Percentiles rank a stretch among this genome's conserved stretches.
Evolutionary conservation across 1,140 invertebrate genomes (phyloP).

Genomic region (Drosophila pachea): DNA sequence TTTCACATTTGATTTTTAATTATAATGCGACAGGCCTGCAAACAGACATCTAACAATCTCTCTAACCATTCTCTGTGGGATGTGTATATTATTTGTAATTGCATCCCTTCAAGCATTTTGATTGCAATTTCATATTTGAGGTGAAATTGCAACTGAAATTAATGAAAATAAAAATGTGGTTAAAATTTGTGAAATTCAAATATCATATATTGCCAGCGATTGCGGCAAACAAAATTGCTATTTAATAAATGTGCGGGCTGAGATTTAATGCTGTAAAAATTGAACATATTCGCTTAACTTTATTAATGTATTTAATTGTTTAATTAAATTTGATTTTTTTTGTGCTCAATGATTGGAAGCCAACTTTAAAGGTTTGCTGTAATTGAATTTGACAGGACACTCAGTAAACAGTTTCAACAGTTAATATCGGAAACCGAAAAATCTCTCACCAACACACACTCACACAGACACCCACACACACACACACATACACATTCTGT

Average conservation of each 20-base stretch:
- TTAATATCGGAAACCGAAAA: slow-evolving; percentile 13
- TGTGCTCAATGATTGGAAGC: neutral
- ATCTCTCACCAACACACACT: neutral
- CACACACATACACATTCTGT: slow-evolving; percentile 18
- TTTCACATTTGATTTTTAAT: slow-evolving; percentile 62
- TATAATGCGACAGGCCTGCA: slow-evolving; percentile 19
- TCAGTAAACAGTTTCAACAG: neutral
- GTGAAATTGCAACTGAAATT: neutral
- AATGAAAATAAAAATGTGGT: neutral
- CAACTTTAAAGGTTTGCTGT: neutral
- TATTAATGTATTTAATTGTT: neutral
- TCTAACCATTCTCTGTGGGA: neutral
- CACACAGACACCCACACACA: slow-evolving; percentile 1
- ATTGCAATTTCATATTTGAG: slow-evolving; percentile 24
- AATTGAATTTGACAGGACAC: neutral
- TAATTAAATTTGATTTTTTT: neutral
- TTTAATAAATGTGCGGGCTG: neutral
- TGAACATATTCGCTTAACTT: neutral
- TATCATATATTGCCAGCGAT: neutral
- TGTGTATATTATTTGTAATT: slow-evolving; percentile 18
- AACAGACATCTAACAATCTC: neutral
- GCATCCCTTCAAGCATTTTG: slow-evolving; percentile 1
- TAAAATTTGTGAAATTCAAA: neutral
- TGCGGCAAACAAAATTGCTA: neutral
- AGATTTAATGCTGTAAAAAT: neutral